Conservation (phyloP, 2,888 invertebrate species). For the Eupithecia insigniata region DNA sequence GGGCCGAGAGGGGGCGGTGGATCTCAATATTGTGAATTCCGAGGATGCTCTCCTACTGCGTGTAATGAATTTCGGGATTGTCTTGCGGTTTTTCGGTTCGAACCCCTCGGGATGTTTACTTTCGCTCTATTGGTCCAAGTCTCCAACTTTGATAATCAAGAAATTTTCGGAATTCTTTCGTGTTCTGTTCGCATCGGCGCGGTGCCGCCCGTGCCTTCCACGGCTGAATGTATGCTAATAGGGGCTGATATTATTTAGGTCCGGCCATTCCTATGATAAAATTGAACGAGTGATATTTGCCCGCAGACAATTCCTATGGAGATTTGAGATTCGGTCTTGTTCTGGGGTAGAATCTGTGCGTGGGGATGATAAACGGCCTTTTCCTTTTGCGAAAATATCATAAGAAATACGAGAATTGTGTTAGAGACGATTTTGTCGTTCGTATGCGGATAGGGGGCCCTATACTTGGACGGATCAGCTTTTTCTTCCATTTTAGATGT, state of each 20-base stretch:
- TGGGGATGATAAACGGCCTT: conserved; percentile 72
- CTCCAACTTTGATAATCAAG: conserved; percentile 53
- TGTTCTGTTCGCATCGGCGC: conserved; percentile 49
- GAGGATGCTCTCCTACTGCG: conserved; percentile 73
- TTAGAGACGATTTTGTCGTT: conserved; percentile 47
- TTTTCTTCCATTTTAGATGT: conserved; percentile 12
- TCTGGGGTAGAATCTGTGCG: conserved; percentile 78
- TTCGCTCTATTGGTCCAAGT: conserved; percentile 58
- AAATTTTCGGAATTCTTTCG: conserved; percentile 60
- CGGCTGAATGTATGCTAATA: conserved; percentile 75
- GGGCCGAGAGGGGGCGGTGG: conserved; percentile 52
- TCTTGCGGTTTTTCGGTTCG: conserved; percentile 79
- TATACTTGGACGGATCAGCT: conserved; percentile 47
- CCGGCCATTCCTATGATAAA: conserved; percentile 82
- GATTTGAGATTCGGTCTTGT: conserved; percentile 82
- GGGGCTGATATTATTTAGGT: conserved; percentile 76
- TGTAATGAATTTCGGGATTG: conserved; percentile 83
- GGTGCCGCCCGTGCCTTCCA: conserved; percentile 70
- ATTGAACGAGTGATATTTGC: conserved; percentile 78
- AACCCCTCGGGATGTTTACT: conserved; percentile 65
- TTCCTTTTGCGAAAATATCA: conserved; percentile 66
- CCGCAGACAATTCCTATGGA: conserved; percentile 81
- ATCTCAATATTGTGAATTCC: conserved; percentile 84
- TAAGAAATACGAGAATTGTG: conserved; percentile 38
- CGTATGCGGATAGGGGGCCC: conserved; percentile 48